Evolutionary conservation across 2,113 vertebrate species (phyloP), one percentile per base, ranked within the genome.

Genomic region (Girardinichthys multiradiatus): DNA sequence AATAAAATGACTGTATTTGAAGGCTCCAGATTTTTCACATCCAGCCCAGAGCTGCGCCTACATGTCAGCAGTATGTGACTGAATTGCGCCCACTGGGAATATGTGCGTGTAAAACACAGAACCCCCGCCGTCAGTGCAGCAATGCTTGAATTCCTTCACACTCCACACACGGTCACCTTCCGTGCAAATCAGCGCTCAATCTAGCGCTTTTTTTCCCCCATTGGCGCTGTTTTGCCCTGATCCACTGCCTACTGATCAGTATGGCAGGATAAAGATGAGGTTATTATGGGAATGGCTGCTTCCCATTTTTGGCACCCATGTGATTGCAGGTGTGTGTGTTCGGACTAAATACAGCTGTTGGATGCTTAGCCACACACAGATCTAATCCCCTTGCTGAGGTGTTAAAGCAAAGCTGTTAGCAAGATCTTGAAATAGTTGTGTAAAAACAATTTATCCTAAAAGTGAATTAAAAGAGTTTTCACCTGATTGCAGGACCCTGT

Each of bases 121-220:
- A 3, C 17, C 57, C 19, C 28, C 28, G 17, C 27, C 35, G n/a
- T 64, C 28, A 59, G 64, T 27, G 48, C n/a, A 35, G n/a, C 64
- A 31, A 0, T n/a, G 81, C 27, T 78, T 85, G 86, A 86, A 91
- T 92, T 92, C 91, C 89, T 91, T 63, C 77, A 91, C 90, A 89
- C 37, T 68, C 77, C 82, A 74, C 70, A 68, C 51, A 29, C 57
- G 57, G 57, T 59, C 57, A 59, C 57, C 57, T 59, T 29, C 57
- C 14, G 21, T 24, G 48, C 21, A 10, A 54, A n/a, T n/a, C 21
- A 27, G 27, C 14, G 13, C 28, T 5, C 27, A 17, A 59, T 17
- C 48, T 14, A 54, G 6, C 17, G n/a, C 42, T 3, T 45, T 45
- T 27, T n/a, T 13, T 57, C 6, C 42, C 17, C 42, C 5, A 19